Evolutionary conservation across 2,888 invertebrate species (phyloP).

Genomic region (Drosophila multiciliata): DNA sequence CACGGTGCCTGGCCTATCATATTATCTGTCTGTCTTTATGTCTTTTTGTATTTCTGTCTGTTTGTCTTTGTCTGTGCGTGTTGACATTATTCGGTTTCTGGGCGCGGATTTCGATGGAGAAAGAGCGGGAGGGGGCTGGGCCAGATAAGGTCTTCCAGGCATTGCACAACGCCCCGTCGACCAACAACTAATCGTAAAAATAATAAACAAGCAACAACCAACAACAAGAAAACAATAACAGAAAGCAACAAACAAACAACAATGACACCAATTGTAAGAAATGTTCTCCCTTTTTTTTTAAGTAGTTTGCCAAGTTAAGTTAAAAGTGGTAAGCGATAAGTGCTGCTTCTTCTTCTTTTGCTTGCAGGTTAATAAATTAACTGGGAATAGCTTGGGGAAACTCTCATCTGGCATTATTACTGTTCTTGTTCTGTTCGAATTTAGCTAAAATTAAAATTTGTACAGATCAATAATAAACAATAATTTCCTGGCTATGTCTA

Average conservation of each 20-base stretch:
- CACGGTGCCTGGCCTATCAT: conserved; percentile 30
- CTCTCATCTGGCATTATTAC: background rate
- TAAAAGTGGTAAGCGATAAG: background rate
- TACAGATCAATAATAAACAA: too few relatives aligned
- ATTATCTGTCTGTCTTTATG: conserved; percentile 6
- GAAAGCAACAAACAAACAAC: background rate
- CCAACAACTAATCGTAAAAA: conserved; percentile 20
- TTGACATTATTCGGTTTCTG: conserved; percentile 6
- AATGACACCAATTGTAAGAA: background rate
- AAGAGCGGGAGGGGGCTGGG: background rate
- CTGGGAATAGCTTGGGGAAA: background rate
- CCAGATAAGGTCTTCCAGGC: conserved; percentile 4
- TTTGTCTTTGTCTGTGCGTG: conserved; percentile 16
- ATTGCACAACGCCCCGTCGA: background rate
- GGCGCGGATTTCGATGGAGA: conserved; percentile 2
- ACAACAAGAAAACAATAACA: background rate
- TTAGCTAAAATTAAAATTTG: too few relatives aligned
- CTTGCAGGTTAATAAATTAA: background rate
- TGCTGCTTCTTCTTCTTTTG: background rate
- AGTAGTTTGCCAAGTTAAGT: background rate
- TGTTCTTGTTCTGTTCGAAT: background rate
- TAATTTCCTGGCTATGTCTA: background rate
- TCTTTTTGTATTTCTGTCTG: conserved; percentile 1
- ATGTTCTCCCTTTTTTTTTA: background rate
- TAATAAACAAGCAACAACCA: conserved; percentile 27